Evolutionary conservation across 2,797 vertebrate species (phyloP).

Genomic region (Propithecus perrieri): DNA sequence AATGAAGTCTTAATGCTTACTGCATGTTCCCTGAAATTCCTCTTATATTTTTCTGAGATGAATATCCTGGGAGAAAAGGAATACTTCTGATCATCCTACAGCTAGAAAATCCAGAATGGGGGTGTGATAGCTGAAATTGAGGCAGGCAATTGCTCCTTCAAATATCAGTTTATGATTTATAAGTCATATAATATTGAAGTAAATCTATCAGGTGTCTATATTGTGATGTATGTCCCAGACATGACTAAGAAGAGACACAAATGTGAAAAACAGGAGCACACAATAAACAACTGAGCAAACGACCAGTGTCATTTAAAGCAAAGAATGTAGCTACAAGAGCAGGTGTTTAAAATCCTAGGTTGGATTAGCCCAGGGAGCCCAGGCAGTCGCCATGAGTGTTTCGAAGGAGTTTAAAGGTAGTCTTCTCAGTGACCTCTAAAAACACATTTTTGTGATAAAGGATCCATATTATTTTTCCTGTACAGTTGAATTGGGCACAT

Average conservation of each 20-base stretch:
- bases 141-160: accelerated
- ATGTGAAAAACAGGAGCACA: accelerated
- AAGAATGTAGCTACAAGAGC: no score
- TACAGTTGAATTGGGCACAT: no score
- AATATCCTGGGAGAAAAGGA: not conserved
- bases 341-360: accelerated
- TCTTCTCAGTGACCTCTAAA: not conserved
- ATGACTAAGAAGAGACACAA: accelerated
- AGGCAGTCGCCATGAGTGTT: not conserved
- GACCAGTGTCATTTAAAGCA: accelerated
- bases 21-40: not conserved
- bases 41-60: not conserved
- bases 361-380: accelerated
- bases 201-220: accelerated
- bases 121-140: accelerated
- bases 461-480: accelerated
- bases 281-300: no score
- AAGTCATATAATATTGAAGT: accelerated
- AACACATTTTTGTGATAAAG: accelerated
- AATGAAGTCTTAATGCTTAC: not conserved
- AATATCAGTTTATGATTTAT: accelerated
- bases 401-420: accelerated
- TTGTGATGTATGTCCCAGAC: accelerated
- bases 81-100: not conserved
- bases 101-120: not conserved